Base-by-base conservation (phyloP, 2,113 vertebrate genomes). In the western clawed frog (Xenopus tropicalis) region DNA sequence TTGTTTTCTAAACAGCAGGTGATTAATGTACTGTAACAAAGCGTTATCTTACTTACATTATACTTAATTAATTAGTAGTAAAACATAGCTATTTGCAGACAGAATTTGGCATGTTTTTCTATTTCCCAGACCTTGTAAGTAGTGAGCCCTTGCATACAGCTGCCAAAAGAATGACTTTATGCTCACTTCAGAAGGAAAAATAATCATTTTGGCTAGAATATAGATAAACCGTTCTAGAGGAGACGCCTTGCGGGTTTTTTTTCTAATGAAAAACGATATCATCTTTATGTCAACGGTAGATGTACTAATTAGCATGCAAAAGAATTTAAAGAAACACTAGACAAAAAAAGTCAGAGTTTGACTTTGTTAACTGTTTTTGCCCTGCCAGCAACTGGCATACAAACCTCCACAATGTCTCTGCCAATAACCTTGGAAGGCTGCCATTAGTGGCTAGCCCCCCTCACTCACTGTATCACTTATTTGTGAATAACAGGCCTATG, bases 31-130 rank as follows among this genome's bases (percentile, higher is more conserved):
- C 73, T 69, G 69, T 69, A 76, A 76, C 73, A 76, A 76, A 69
- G 24, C 46, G 37, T 76, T 76, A 76, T 76, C 73, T 76, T 63
- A 52, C 9, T 69, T 69, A 75, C 72, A 75, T 69, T 75, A 69
- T 75, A 75, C 65, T 68, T 75, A 75, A 69, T 69, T 56, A 69
- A 76, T 76, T 76, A 69, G 59, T 44, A 61, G 58, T 43, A 69
- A 69, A 69, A 76, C 73, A 43, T 54, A 69, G 73, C 68, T 61
- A 69, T 76, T 76, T 76, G 66, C 58, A 43, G 58, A 56, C 42
- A 69, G 66, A 69, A 69, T 75, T 74, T 75, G 72, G 72, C 72
- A 69, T 76, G 73, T 76, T 76, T 52, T 69, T 69, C 43, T 66
- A 69, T 69, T 76, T 76, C 58, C 67, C 24, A 69, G 63, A 63